These are phyloP conservation scores for Hemithea aestivaria DNA, from an alignment of 2,888 invertebrate species.

Conservation along the genomic window DNA sequence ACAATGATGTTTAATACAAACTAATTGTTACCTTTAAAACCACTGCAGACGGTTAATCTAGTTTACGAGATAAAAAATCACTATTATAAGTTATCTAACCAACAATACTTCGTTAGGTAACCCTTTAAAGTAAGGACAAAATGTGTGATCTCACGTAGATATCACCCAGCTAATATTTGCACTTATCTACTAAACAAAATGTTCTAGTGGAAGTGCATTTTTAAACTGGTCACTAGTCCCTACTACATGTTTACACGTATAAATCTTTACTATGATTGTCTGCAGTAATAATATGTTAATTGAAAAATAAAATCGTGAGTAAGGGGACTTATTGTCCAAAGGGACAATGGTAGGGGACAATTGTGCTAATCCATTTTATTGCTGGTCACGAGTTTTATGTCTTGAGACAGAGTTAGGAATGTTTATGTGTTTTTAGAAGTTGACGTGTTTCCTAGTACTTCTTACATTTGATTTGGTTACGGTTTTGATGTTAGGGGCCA, in stretches of 20 bases:
- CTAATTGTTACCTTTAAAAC: conserved; percentile 22
- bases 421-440: conserved; percentile 23
- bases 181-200: too few species aligned
- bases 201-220: too few species aligned
- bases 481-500: too few species aligned
- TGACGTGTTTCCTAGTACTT: conserved; percentile 5
- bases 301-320: conserved; percentile 67
- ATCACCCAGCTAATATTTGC: too few species aligned
- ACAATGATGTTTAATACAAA: conserved; percentile 10
- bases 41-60: conserved; percentile 47
- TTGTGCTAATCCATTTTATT: conserved; percentile 69
- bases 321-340: conserved; percentile 29
- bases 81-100: conserved; percentile 43
- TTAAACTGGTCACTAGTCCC: too few species aligned
- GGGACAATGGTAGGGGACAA: conserved; percentile 25
- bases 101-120: conserved; percentile 70
- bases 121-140: conserved; percentile 34
- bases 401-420: conserved; percentile 25
- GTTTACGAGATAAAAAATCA: conserved; percentile 41
- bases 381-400: conserved; percentile 59
- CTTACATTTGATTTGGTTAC: too few species aligned
- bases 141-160: conserved; percentile 47
- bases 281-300: conserved; percentile 74
- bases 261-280: conserved; percentile 64
- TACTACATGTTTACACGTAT: conserved; percentile 67